Conservation (phyloP, 2,888 invertebrate species). For the Polylopha cassiicola region DNA sequence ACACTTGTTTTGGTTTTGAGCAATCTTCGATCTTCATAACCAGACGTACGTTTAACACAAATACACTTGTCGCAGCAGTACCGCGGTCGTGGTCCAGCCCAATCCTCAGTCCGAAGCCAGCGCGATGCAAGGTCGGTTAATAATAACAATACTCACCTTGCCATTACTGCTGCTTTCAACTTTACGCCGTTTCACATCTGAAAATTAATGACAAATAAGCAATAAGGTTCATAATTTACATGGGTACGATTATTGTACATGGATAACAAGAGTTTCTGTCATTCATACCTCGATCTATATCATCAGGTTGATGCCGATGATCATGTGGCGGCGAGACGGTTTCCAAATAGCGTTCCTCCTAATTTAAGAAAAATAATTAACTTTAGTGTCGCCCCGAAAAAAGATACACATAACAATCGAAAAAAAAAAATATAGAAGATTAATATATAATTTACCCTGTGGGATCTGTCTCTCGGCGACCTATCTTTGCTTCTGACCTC, state of each 20-base stretch:
- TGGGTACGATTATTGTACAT: no score
- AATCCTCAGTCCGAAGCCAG: slow-evolving; percentile 77
- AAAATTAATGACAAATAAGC: slow-evolving; percentile 29
- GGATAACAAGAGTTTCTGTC: no score
- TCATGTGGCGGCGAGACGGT: slow-evolving; percentile 70
- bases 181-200: slow-evolving; percentile 91
- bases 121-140: slow-evolving; percentile 57
- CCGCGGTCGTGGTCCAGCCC: slow-evolving; percentile 69
- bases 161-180: slow-evolving; percentile 83
- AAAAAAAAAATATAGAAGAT: slow-evolving; percentile 44
- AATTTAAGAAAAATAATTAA: no score
- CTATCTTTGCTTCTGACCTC: slow-evolving; percentile 76
- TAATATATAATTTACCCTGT: slow-evolving; percentile 47
- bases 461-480: slow-evolving; percentile 69
- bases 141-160: slow-evolving; percentile 87
- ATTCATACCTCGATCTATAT: slow-evolving; percentile 63
- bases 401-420: no score
- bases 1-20: slow-evolving; percentile 1
- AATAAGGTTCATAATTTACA: background rate
- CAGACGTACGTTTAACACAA: background rate
- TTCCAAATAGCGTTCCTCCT: slow-evolving; percentile 73
- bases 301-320: slow-evolving; percentile 72
- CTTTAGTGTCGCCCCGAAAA: no score
- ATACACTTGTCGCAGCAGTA: slow-evolving; percentile 12
- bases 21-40: slow-evolving; percentile 3